Evolutionary conservation across 2,797 vertebrate species (phyloP), one percentile per base, ranked within the genome.

Genomic region (Paedocypris micromegethes): DNA sequence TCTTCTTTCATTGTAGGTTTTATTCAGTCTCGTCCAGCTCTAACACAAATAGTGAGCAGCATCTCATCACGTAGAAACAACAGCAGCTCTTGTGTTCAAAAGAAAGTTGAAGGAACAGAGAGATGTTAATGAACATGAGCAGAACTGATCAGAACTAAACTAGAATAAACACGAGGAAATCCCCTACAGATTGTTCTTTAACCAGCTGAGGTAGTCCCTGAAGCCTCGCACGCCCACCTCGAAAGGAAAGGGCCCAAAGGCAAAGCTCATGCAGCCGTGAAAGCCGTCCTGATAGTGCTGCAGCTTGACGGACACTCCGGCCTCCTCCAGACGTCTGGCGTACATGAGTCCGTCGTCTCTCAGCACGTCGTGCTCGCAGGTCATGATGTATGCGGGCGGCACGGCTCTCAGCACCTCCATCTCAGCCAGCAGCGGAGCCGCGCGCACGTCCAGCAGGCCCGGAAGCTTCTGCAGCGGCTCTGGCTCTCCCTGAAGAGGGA

Each of bases 281-380:
- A 98, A 99, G 9, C 94, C 93, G 62, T 98, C 93, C 57, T 92
- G 86, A 0, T 94, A 91, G 85, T 98, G 93, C 55, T 98, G 95
- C 0, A 86, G 86, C 6, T 91, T 94, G 75, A 98, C 94, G 0
- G 85, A 58, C 37, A 99, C 91, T 0, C 93, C 94, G 0, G 90
- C 93, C 0, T 88, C 86, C 86, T 89, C 86, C 75, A 99, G 72
- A 3, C 93, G 91, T 45, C 79, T 81, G 4, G 83, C 92, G 3
- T 98, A 98, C 94, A 99, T 95, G 74, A 91, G 79, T 1, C 96
- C 97, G 0, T 99, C 96, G 0, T 99, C 96, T 46, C 97, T 84
- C 69, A 99, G 85, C 9, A 99, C 91, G 0, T 99, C 97, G 0
- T 93, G 92, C 86, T 99, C 96, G 2, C 95, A 99, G 0, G 94